Percentiles rank a stretch among this genome's conserved stretches.
Evolutionary conservation across 2,888 invertebrate genomes (phyloP).

Genomic region (Hirtodrosophila histrioides): DNA sequence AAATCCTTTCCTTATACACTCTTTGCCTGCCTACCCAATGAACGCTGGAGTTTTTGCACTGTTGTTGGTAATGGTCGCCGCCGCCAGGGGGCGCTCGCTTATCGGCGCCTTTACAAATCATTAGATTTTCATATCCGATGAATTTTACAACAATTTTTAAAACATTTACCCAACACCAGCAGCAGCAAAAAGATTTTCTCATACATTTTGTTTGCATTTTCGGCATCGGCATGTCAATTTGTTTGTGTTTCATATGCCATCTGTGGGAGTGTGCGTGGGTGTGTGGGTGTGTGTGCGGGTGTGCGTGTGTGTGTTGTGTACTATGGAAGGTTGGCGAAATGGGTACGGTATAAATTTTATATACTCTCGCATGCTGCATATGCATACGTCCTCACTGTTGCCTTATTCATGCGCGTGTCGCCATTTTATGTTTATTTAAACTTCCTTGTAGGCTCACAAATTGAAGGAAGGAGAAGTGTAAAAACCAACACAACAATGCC

Average conservation of each 20-base stretch:
- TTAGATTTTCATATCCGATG: slow-evolving; percentile 83
- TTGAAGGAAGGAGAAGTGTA: slow-evolving; percentile 25
- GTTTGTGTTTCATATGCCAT: slow-evolving; percentile 66
- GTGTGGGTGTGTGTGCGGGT: neutral
- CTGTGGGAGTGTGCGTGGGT: slow-evolving; percentile 6
- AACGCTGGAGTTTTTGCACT: slow-evolving; percentile 21
- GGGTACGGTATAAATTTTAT: slow-evolving; percentile 44
- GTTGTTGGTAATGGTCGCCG: slow-evolving; percentile 2
- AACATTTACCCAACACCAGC: slow-evolving; percentile 52
- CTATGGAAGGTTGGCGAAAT: slow-evolving; percentile 35
- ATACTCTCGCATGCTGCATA: slow-evolving; percentile 40
- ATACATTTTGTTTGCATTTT: slow-evolving; percentile 61
- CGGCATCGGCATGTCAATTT: slow-evolving; percentile 73
- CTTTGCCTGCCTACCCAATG: slow-evolving; percentile 33
- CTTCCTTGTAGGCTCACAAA: slow-evolving; percentile 61
- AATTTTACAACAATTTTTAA: slow-evolving; percentile 75
- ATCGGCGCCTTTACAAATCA: slow-evolving; percentile 82
- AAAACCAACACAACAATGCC: slow-evolving; percentile 37
- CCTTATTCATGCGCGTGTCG: slow-evolving; percentile 67
- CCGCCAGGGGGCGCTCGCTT: slow-evolving; percentile 65
- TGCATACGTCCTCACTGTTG: slow-evolving; percentile 52
- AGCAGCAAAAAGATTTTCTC: slow-evolving; percentile 50
- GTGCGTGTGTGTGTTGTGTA: slow-evolving; percentile 13
- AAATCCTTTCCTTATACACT: slow-evolving; percentile 75
- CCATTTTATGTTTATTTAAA: slow-evolving; percentile 78